Evolutionary conservation across 2,888 invertebrate species (phyloP), one percentile per base, ranked within the genome.

Genomic region (Xanthorhoe spadicearia): DNA sequence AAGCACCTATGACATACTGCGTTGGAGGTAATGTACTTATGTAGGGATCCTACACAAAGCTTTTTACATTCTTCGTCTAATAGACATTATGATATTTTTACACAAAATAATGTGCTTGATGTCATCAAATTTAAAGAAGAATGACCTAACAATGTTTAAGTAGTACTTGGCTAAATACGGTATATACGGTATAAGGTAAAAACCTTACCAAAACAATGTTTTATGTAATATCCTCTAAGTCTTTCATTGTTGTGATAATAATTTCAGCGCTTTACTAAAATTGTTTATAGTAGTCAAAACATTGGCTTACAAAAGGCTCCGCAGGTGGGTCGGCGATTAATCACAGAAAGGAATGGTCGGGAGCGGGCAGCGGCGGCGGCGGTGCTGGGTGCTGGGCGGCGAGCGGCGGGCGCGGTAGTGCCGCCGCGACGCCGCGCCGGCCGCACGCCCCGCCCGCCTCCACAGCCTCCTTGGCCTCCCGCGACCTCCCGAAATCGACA

Each of bases 241-340:
- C 10, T 43, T 43, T 38, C 13, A 38, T 38, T 38, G 38, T 38
- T 43, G 38, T 43, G 10, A 43, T 43, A 43, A 13, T 43, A 43
- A 43, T 43, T 69, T 63, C 15, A 66, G 58, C 60, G 66, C 64
- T 68, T 64, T 43, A 66, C 61, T 82, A 76, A 80, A 83, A 83
- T 81, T 86, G 82, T 84, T 84, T 84, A 83, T 79, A 77, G 78
- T 82, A 83, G 81, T 77, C 74, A 78, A 83, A 78, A 81, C 85
- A 86, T 83, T 82, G 84, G 78, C 74, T 78, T 79, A 88, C 85
- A 89, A 84, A 88, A 91, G 90, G 90, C 88, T 92, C 90, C 87
- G 90, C 92, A 92, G 92, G 92, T 92, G 91, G 92, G 84, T 87
- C 77, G 85, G 79, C 86, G 83, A 92, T 92, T 90, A 92, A 91